phyloP scores from a whole-genome alignment of 2,888 invertebrate species.

The Calliopum simillimum region DNA sequence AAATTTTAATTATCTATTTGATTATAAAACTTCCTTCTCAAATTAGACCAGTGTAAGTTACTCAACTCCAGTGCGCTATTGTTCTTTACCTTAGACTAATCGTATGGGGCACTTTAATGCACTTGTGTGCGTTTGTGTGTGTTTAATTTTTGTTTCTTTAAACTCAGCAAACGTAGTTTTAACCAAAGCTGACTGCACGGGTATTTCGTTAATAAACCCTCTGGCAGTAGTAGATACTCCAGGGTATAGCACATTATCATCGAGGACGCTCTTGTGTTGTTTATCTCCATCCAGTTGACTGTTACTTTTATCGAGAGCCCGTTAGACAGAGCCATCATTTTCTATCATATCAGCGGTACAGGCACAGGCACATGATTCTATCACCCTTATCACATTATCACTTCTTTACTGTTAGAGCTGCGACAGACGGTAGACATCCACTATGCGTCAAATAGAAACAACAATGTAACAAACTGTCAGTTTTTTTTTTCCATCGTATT shows the following conservation, averaged over 20 bases:
- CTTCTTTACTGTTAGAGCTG: not conserved
- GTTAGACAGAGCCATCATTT: slow-evolving; percentile 6
- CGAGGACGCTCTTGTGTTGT: not conserved
- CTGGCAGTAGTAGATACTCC: not conserved
- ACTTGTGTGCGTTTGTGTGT: no score
- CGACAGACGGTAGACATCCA: not conserved
- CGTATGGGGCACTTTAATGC: no score
- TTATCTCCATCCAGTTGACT: not conserved
- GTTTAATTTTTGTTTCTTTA: no score
- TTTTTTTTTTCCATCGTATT: no score
- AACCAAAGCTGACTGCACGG: no score
- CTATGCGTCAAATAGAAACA: not conserved
- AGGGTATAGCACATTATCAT: not conserved
- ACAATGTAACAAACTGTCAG: not conserved
- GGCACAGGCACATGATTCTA: not conserved
- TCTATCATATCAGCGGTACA: not conserved
- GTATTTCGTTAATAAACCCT: no score
- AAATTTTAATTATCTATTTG: no score
- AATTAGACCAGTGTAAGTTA: no score
- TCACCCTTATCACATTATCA: slow-evolving; percentile 22
- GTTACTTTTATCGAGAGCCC: not conserved
- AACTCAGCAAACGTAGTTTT: no score
- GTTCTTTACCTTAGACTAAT: no score
- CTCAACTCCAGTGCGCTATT: no score
- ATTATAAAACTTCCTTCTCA: no score